Evolutionary conservation across 2,888 invertebrate genomes (phyloP).

Genomic region (Podabrus alpinus): DNA sequence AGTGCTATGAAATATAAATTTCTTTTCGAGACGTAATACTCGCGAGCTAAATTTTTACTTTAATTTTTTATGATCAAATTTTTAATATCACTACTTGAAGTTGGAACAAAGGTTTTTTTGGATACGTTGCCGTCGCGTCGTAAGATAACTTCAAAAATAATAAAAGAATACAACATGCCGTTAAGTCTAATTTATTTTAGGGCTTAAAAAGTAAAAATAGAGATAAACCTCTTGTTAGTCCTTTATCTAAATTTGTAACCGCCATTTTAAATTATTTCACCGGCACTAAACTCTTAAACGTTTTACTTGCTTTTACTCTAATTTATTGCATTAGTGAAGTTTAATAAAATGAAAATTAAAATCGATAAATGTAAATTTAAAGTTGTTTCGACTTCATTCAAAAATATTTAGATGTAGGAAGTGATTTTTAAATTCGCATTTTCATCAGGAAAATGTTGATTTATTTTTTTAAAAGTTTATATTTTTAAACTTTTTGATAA

Average conservation of each 20-base stretch:
- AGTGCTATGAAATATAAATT: not conserved
- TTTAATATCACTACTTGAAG: not conserved
- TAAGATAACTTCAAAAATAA: not conserved
- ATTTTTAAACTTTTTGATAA: constrained; percentile 4
- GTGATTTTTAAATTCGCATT: not conserved
- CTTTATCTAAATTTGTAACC: not conserved
- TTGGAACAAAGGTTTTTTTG: not conserved
- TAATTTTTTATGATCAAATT: not conserved
- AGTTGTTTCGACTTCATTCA: not conserved
- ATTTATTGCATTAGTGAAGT: not conserved
- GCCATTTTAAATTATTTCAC: not conserved
- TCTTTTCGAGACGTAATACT: not conserved
- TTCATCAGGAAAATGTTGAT: not conserved
- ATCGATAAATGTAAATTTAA: not conserved
- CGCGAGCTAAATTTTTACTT: not conserved
- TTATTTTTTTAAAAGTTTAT: not conserved
- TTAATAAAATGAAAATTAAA: not conserved
- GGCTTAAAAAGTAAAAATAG: not conserved
- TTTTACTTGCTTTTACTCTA: not conserved
- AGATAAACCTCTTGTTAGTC: not conserved
- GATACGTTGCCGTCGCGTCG: not conserved
- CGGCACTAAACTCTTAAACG: not conserved
- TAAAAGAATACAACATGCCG: not conserved
- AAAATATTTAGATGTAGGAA: not conserved
- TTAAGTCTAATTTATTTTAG: not conserved